Evolutionary conservation across 2,113 vertebrate genomes (phyloP).

Genomic region (Brachirus orientalis): DNA sequence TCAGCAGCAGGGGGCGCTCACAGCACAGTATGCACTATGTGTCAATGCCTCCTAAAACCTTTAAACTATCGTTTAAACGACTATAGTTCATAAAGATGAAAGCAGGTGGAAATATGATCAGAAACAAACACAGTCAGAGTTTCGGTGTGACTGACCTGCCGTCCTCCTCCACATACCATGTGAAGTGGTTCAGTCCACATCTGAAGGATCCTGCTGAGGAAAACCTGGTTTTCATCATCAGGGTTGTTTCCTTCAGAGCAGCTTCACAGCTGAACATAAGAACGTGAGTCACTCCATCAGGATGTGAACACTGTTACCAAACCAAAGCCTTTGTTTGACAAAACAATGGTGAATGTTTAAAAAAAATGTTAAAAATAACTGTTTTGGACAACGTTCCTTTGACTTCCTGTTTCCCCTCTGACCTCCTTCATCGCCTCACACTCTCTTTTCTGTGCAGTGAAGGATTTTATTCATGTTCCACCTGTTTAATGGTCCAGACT

Average conservation of each 20-base stretch:
- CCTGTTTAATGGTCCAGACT: no score
- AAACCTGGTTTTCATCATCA: no score
- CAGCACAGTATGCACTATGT: no score
- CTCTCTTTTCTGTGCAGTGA: not conserved
- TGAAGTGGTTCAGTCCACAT: not conserved
- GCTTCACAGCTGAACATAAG: no score
- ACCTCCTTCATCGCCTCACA: not conserved
- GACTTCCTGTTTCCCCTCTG: not conserved
- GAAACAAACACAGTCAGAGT: no score
- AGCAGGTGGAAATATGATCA: no score
- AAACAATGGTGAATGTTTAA: not conserved
- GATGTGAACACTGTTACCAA: not conserved
- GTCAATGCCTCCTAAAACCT: no score
- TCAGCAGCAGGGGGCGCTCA: no score
- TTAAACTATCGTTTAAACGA: no score
- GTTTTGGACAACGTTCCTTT: not conserved
- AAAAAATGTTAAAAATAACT: not conserved
- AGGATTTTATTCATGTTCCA: not conserved
- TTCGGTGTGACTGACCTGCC: not conserved
- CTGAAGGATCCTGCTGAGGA: conserved; percentile 1
- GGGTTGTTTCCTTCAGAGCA: no score
- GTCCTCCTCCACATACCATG: not conserved
- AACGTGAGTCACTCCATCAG: not conserved
- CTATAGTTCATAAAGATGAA: no score
- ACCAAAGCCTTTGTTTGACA: not conserved